Base-by-base conservation (phyloP, 1,140 invertebrate species). In the Delia radicum region DNA sequence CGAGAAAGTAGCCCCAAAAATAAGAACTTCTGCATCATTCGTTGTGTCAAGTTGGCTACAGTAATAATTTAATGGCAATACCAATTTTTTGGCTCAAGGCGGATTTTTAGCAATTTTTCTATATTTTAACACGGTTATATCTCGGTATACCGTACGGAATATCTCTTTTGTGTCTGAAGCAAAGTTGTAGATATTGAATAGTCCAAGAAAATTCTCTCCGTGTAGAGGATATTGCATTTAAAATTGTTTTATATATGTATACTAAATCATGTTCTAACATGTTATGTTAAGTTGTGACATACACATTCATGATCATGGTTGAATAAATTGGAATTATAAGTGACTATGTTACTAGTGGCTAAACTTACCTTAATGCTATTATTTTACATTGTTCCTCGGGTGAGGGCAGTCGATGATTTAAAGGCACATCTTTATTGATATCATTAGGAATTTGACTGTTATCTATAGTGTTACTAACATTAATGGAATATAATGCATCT, bases 361-460 rank as follows among this genome's bases (percentile, higher is more conserved):
- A 8, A 10, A 83, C 90, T 89, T 89, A 95, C 93, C 93, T 94
- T 81, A 92, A 89, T 77, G 92, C 93, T 80, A 94, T 90, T 75
- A 92, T 91, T 85, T 93, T 90, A 75, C 93, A 89, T 86, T 94
- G 93, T 88, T 95, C 93, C 84, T 94, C 93, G 2, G 94, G 94
- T 77, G 93, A 94, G 55, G 94, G 94, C 79, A 95, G 87, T 82
- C 93, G 91, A 87, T 94, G 93, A 87, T 94, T 93, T 78, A 93
- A 90, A 79, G 90, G 91, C 82, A 92, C 91, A 81, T 92, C 92
- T 80, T 92, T 89, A 80, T 87, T 87, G 80, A 84, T 85, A 80
- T 85, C 83, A 80, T 83, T 85, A 75, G 83, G 79, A 75, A 85
- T 77, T 65, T 83, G 80, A 33, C 72, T 76, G 75, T 80, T 81